Conservation (phyloP, 1,140 invertebrate species). For the Ditylenchus dipsaci region DNA sequence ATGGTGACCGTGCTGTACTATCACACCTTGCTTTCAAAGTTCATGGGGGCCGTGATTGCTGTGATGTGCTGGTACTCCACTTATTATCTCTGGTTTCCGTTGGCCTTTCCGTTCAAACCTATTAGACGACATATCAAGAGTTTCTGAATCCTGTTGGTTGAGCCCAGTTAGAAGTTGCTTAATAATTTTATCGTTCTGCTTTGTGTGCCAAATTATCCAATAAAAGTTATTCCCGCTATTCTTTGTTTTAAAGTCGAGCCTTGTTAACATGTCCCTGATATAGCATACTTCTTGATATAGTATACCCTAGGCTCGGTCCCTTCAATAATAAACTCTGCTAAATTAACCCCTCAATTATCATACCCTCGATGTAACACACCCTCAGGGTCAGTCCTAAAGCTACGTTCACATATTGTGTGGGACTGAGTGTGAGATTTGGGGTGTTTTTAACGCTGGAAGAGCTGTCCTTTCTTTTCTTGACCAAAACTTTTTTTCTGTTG, state of each 20-base stretch:
- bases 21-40: slow-evolving; percentile 17
- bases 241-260: background rate
- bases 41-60: slow-evolving; percentile 14
- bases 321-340: too few species aligned
- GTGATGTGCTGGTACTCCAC: slow-evolving; percentile 15
- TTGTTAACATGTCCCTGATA: background rate
- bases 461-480: too few species aligned
- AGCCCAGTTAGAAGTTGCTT: background rate
- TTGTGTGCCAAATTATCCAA: background rate
- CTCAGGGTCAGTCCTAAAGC: too few species aligned
- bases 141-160: background rate
- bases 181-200: background rate
- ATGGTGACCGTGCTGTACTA: slow-evolving; percentile 14
- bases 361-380: too few species aligned
- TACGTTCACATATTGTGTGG: too few species aligned
- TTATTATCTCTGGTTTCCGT: slow-evolving; percentile 19
- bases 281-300: background rate
- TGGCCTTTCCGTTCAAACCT: slow-evolving; percentile 16
- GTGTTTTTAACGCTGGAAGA: too few species aligned
- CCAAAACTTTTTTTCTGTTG: too few species aligned
- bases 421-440: too few species aligned
- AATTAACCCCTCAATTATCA: too few species aligned
- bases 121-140: slow-evolving; percentile 18
- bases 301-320: background rate
- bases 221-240: background rate